Evolutionary conservation across 2,888 invertebrate genomes (phyloP).

Genomic region (Philaethria dido): DNA sequence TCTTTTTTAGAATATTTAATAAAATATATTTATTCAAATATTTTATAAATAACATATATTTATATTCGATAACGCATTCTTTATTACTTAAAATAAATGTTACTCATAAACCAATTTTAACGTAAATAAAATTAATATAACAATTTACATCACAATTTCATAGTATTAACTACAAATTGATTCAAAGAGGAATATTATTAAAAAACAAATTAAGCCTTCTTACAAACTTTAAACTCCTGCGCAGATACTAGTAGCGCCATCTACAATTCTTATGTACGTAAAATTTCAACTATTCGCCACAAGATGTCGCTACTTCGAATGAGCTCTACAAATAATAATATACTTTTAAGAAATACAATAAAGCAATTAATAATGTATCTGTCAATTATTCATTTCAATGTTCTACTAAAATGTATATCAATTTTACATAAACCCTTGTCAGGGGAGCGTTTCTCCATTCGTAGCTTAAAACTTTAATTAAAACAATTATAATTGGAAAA

Average conservation of each 20-base stretch:
- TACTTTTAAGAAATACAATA: not conserved
- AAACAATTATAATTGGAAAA: conserved; percentile 73
- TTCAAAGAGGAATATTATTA: not conserved
- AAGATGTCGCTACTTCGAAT: conserved; percentile 52
- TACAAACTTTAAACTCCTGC: conserved; percentile 36
- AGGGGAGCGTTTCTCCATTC: conserved; percentile 58
- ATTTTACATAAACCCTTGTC: conserved; percentile 61
- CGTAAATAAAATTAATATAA: too few relatives aligned
- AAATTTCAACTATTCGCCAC: conserved; percentile 53
- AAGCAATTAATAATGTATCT: not conserved
- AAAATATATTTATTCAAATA: too few relatives aligned
- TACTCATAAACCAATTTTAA: too few relatives aligned
- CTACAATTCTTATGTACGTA: conserved; percentile 49
- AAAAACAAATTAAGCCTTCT: not conserved
- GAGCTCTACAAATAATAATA: not conserved
- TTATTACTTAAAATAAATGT: too few relatives aligned
- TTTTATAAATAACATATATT: too few relatives aligned
- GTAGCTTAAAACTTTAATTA: conserved; percentile 74
- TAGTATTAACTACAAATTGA: too few relatives aligned
- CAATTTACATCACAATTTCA: too few relatives aligned
- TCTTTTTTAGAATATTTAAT: not conserved
- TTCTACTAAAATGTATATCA: conserved; percentile 45
- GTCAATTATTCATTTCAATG: conserved; percentile 3
- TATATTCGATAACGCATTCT: too few relatives aligned
- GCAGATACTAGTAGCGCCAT: conserved; percentile 63